Evolutionary conservation across 30 jellyfish, hydroid and myxozoan genomes (phyloP).

Genomic region (Hydractinia echinata): DNA sequence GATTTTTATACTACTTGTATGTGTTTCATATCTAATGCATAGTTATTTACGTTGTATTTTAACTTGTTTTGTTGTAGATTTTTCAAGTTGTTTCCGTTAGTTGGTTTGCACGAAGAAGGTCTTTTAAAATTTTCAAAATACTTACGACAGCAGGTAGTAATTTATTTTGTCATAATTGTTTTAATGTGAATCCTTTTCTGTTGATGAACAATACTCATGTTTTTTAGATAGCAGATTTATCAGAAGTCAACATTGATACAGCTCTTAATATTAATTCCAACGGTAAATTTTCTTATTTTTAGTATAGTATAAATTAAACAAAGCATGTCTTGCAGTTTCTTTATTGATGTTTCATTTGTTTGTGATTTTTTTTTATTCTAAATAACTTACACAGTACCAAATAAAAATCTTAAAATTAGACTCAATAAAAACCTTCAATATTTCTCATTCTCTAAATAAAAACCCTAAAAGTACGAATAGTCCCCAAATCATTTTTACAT

Average conservation of each 20-base stretch:
- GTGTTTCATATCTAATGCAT: no score
- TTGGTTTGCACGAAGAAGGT: constrained; percentile 86
- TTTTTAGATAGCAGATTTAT: constrained; percentile 57
- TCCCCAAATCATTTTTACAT: no score
- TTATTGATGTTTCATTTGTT: no score
- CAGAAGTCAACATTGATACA: constrained; percentile 55
- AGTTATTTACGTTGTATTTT: not conserved
- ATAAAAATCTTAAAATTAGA: no score
- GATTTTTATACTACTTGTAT: not conserved
- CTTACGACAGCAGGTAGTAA: constrained; percentile 64
- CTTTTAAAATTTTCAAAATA: constrained; percentile 70
- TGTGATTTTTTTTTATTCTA: no score
- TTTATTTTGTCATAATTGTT: not conserved
- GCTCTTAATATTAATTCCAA: constrained; percentile 63
- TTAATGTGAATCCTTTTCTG: not conserved
- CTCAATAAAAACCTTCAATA: no score
- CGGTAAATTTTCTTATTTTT: constrained; percentile 34
- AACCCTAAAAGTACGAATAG: no score
- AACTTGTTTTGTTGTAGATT: constrained; percentile 38
- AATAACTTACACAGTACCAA: no score
- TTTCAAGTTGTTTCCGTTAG: constrained; percentile 92
- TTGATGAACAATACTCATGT: not conserved
- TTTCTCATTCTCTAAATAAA: no score
- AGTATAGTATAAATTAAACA: not conserved
- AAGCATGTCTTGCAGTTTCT: no score